Evolutionary conservation across 2,113 vertebrate species (phyloP), one percentile per base, ranked within the genome.

Genomic region (Tamias sibiricus): DNA sequence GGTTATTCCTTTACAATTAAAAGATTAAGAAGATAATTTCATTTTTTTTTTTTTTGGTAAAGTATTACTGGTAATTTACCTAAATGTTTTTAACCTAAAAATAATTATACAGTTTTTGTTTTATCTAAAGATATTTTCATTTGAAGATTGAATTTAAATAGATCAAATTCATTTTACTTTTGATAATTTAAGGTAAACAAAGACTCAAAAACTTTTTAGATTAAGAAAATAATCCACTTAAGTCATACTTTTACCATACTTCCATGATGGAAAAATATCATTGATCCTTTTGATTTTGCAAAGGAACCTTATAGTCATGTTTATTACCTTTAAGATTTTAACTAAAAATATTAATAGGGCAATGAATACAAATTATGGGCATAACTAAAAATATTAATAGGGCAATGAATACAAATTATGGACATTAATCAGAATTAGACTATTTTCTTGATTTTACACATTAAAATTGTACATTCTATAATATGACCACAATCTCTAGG

Each of bases 91-190:
- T 87, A 84, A 68, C 3, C 22, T 83, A 64, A 83, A 74, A 93
- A 93, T 81, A 83, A 92, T 80, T 79, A 62, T 84, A 24, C 52
- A 84, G 44, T 95, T 75, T 88, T 91, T 88, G 77, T 77, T 96
- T 92, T 89, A 83, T 71, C 28, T 64, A 81, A 14, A 82, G 32
- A 40, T 79, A 84, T 62, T 92, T 96, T 80, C 49, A 87, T 49
- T 59, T 91, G 44, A 72, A 71, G 14, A 62, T 72, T 92, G 82
- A 88, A 62, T 75, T 71, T 91, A 14, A 68, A 26, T 68, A 10
- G 22, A 66, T 94, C 32, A 22, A 30, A 8, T 75, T 81, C 82
- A 52, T 77, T 92, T 86, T 83, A 40, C 7, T 74, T 91, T 83
- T 89, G 28, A 57, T 83, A 81, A 94, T 86, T 81, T 68, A 81